A percentile compares a stretch with the other conserved stretches of the same genome.
Evolutionary conservation across 2,113 vertebrate genomes (phyloP).

Genomic region (Pygoscelis adeliae): DNA sequence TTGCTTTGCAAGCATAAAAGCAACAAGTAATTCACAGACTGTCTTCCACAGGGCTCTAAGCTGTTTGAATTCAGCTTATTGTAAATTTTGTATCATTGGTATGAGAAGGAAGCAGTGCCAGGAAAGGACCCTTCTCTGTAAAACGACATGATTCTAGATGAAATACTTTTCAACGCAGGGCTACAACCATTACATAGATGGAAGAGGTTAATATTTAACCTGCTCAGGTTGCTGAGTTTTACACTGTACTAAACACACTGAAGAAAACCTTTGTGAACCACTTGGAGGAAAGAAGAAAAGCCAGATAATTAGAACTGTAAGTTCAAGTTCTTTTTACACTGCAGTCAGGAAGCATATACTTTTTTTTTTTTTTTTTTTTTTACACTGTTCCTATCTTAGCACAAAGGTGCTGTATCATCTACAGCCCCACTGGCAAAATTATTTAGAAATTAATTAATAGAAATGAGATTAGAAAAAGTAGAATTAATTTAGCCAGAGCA

Average conservation of each 20-base stretch:
- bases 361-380: background rate
- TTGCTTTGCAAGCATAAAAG: background rate
- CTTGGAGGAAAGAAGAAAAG: background rate
- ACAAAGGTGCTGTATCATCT: background rate
- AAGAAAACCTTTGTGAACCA: background rate
- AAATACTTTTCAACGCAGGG: background rate
- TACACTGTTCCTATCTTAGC: background rate
- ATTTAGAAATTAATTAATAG: background rate
- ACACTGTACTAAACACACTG: background rate
- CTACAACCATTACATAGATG: background rate
- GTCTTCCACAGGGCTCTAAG: background rate
- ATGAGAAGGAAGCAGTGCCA: background rate
- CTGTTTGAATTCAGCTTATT: background rate
- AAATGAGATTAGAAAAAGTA: background rate
- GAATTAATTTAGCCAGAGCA: background rate
- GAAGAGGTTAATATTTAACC: background rate
- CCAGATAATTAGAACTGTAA: background rate
- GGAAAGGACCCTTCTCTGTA: background rate
- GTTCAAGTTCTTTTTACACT: background rate
- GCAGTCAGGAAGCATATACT: background rate
- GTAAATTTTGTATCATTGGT: background rate
- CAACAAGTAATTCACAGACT: background rate
- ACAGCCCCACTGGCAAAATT: background rate
- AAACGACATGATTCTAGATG: accelerated
- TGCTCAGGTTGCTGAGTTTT: background rate